These are phyloP conservation scores for Zygaena filipendulae DNA, from an alignment of 2,888 invertebrate species.

Conservation along the genomic window DNA sequence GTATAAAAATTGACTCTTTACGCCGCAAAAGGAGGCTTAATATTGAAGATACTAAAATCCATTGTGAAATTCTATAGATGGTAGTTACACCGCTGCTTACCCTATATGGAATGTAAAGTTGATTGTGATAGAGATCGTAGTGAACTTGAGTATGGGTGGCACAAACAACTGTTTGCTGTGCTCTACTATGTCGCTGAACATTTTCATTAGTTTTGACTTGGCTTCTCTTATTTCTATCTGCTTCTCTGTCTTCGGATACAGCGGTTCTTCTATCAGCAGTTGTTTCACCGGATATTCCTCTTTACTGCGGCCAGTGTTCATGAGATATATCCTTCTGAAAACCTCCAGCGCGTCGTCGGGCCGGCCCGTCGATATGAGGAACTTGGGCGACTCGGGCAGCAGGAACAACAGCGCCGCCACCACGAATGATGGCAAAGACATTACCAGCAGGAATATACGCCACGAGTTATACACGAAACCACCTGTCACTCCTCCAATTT, in stretches of 20 bases:
- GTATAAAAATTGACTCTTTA: no score
- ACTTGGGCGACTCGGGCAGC: constrained; percentile 93
- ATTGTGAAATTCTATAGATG: no score
- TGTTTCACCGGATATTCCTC: constrained; percentile 83
- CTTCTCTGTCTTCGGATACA: constrained; percentile 63
- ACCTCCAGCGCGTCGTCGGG: constrained; percentile 85
- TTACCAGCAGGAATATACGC: constrained; percentile 90
- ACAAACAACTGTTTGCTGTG: constrained; percentile 86
- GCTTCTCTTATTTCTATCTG: constrained; percentile 67
- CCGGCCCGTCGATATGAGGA: constrained; percentile 81
- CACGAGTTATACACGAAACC: constrained; percentile 89
- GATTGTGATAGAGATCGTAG: constrained; percentile 85
- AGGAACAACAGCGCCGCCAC: constrained; percentile 85
- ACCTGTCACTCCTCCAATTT: constrained; percentile 74
- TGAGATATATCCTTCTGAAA: constrained; percentile 82
- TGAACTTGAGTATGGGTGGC: constrained; percentile 85
- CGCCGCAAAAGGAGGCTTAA: no score
- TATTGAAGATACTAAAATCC: no score
- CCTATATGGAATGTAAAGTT: constrained; percentile 95
- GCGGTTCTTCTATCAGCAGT: constrained; percentile 69
- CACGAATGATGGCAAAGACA: constrained; percentile 88
- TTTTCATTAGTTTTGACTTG: constrained; percentile 76
- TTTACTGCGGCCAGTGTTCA: constrained; percentile 81
- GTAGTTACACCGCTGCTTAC: no score
- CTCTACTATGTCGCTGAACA: constrained; percentile 80